A percentile compares a stretch with the other conserved stretches of the same genome.
Evolutionary conservation across 1,140 invertebrate species (phyloP).

Genomic region (Euborellia annulipes): DNA sequence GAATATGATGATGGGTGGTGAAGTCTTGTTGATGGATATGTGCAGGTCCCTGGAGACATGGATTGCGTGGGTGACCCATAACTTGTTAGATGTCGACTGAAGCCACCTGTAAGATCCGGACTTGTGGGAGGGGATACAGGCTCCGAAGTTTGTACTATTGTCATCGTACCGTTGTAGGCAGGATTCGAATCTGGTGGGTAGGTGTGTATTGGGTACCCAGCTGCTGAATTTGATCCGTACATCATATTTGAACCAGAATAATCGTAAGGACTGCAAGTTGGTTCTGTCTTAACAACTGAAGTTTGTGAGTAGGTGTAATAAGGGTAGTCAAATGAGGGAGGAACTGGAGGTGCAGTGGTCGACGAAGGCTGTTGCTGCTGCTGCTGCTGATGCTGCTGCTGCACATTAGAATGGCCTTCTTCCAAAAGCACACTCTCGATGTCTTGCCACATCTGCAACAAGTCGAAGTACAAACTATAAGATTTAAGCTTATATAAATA

Average conservation of each 20-base stretch:
- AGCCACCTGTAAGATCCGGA: slow-evolving; percentile 22
- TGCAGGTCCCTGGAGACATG: background rate
- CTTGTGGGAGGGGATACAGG: slow-evolving; percentile 34
- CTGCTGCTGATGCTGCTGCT: slow-evolving; percentile 16
- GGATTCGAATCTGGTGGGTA: background rate
- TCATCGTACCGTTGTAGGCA: slow-evolving; percentile 12
- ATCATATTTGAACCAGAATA: no score
- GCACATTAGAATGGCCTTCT: slow-evolving; percentile 14
- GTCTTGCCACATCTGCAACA: slow-evolving; percentile 34
- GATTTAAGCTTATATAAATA: no score
- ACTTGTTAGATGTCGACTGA: slow-evolving; percentile 4
- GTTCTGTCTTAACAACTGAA: no score
- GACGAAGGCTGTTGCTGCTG: slow-evolving; percentile 2
- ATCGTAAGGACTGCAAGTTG: no score
- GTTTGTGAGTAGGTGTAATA: no score
- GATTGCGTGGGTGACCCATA: background rate
- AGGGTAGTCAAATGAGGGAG: no score
- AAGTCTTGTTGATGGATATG: background rate
- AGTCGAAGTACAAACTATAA: no score
- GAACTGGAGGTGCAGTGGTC: background rate
- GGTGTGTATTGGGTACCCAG: background rate
- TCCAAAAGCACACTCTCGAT: slow-evolving; percentile 31
- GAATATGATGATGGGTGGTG: background rate
- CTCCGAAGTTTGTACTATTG: slow-evolving; percentile 7
- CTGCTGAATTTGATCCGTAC: no score